Evolutionary conservation across 2,797 vertebrate genomes (phyloP), one percentile per base, ranked within the genome.

Genomic region (Corythornis leucogaster): DNA sequence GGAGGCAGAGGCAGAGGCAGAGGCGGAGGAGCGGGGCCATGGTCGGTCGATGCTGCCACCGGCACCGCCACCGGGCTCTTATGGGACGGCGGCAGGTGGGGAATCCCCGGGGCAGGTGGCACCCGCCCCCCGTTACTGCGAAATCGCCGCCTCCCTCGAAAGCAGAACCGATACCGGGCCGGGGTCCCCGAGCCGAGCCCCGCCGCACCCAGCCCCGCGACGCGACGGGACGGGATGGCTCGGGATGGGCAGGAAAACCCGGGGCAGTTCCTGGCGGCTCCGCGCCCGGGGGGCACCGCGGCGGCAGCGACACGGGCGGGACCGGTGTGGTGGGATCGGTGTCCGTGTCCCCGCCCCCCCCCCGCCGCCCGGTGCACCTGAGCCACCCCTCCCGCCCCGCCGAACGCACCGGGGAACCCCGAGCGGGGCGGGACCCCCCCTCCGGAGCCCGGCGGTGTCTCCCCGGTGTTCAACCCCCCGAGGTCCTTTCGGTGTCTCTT

Each of bases 1-100:
- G n/a, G 51, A 91, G 80, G 51, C 89, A 89, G 31, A 84, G 79
- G 28, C 64, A 67, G 24, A 88, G 59, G 45, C 62, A 61, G n/a
- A 87, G 31, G 59, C n/a, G 28, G 48, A 35, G 40, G 33, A 75
- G 55, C 33, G 38, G 51, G 22, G 22, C 83, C 91, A 93, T 94
- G 58, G 48, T 6, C 18, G 33, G 12, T 63, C 79, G 64, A 38
- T 80, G 11, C 48, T 26, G 30, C 55, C 59, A 82, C 83, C 83
- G 89, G 45, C 3, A 50, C 58, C 16, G 45, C 24, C 77, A 35
- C 80, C 59, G 92, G 59, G 61, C 46, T 92, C 81, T 95, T 95
- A 93, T 95, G 73, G 59, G 92, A 93, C 80, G 81, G 90, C 85
- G 80, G 85, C 95, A 96, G 96, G 96, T 94, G 96, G 97, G 97